Evolutionary conservation across 2,797 vertebrate species (phyloP).

Genomic region (Macroramphosus scolopax): DNA sequence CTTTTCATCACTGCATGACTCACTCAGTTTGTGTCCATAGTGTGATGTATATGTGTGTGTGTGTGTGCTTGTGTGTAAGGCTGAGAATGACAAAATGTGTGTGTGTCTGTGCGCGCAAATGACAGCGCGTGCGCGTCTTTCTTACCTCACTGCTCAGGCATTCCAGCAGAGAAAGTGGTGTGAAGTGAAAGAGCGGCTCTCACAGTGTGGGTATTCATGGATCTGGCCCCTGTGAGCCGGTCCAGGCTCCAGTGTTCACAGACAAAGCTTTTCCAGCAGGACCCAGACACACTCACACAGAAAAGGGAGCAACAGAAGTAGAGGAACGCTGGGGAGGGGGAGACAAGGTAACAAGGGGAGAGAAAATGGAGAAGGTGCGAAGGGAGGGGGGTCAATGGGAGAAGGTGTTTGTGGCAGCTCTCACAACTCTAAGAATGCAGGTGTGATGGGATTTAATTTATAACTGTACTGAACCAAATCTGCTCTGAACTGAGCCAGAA

Average conservation of each 20-base stretch:
- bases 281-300: constrained; percentile 76
- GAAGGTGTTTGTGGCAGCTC: constrained; percentile 44
- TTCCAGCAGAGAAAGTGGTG: constrained; percentile 79
- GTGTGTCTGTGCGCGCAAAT: constrained; percentile 21
- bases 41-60: constrained; percentile 47
- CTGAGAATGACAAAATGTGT: constrained; percentile 14
- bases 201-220: constrained; percentile 84
- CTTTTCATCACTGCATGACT: constrained; percentile 82
- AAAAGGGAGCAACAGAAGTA: constrained; percentile 70
- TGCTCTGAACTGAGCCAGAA: constrained; percentile 11
- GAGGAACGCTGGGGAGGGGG: constrained; percentile 59
- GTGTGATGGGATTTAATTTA: constrained; percentile 44
- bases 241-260: constrained; percentile 75
- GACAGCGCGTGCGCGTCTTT: constrained; percentile 41
- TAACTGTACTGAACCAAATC: constrained; percentile 18
- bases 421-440: constrained; percentile 46
- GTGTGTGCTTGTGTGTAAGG: constrained; percentile 31
- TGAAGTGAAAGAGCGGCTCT: constrained; percentile 79
- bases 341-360: constrained; percentile 67
- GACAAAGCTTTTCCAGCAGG: constrained; percentile 75
- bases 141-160: constrained; percentile 85
- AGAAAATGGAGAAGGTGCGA: constrained; percentile 55
- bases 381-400: constrained; percentile 29
- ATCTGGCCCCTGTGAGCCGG: constrained; percentile 70
- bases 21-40: constrained; percentile 70